phyloP scores from a whole-genome alignment of 2,113 vertebrate species.

The Lamprologus sp. region DNA sequence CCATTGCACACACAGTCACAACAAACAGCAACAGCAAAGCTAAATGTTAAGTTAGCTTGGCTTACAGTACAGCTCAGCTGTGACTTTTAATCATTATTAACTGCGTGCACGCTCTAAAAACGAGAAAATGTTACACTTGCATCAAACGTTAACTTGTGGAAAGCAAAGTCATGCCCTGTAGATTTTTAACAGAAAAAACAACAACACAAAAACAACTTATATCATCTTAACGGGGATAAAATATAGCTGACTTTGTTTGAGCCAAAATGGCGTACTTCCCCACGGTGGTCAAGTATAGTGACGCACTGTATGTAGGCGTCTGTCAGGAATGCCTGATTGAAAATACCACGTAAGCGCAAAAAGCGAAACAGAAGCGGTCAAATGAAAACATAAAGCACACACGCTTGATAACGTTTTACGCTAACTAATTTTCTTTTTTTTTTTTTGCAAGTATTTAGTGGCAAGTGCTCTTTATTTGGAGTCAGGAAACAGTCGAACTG shows the following conservation, averaged over 20 bases:
- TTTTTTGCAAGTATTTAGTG: fast-evolving
- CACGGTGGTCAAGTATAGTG: not conserved
- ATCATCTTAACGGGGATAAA: not conserved
- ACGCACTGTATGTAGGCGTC: slow-evolving; percentile 22
- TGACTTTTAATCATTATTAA: not conserved
- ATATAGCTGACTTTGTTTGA: slow-evolving; percentile 71
- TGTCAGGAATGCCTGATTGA: slow-evolving; percentile 16
- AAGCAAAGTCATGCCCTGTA: not conserved
- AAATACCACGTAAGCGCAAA: not conserved
- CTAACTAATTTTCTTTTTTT: not conserved
- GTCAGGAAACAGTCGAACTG: not conserved
- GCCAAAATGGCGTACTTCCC: slow-evolving; percentile 74
- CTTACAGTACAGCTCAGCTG: not conserved
- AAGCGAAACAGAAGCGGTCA: not conserved
- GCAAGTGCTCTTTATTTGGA: not conserved
- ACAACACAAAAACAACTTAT: not conserved
- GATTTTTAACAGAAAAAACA: not conserved
- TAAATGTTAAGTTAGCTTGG: slow-evolving; percentile 3
- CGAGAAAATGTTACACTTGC: not conserved
- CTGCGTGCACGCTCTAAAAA: not conserved
- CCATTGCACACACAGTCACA: slow-evolving; percentile 47
- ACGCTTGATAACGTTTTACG: not conserved
- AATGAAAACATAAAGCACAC: fast-evolving
- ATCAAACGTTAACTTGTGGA: not conserved
- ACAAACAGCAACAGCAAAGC: not conserved